Evolutionary conservation across 2,113 vertebrate species (phyloP), one percentile per base, ranked within the genome.

Genomic region (Thermophis baileyi): DNA sequence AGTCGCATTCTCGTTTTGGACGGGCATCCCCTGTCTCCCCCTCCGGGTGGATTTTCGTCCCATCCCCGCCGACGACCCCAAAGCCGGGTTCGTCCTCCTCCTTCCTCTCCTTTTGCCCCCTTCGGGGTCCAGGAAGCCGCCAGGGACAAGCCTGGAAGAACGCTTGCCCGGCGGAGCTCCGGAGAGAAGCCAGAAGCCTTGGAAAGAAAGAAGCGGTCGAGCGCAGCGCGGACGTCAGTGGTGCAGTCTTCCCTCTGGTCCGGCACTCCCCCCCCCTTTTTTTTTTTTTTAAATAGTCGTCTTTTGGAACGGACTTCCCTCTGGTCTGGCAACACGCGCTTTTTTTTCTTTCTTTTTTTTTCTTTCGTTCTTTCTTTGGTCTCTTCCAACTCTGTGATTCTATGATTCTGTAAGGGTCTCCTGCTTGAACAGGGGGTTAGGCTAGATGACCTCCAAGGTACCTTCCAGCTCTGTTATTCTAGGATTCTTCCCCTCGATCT

Each of bases 231-330:
- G n/a, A 74, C 69, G n/a, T 35, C 69, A 0, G 16, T 1, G 69
- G 16, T 1, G n/a, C 6, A 2, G 69, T 74, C 5, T 20, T 40
- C 69, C 69, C 69, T 40, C 69, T 74, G 69, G 69, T 74, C 69
- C 69, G 0, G 0, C 6, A 1, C 9, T n/a, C n/a, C n/a, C n/a
- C n/a, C n/a, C n/a, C n/a, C n/a, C 54, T 20, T 18, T 20, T 6
- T 57, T 9, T 2, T 49, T 46, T 46, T 46, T 2, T 46, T 46
- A 47, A 49, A 49, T 3, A 49, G 8, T 12, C 11, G 11, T 12
- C 11, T 50, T 50, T 16, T 4, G 51, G 16, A 53, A 53, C 3
- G 51, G 51, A 18, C 3, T 30, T 14, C 60, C 60, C 3, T 63
- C 27, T 63, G 60, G 60, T 30, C 60, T 27, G 60, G 27, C 10